Evolutionary conservation across 2,797 vertebrate genomes (phyloP), one percentile per base, ranked within the genome.

Genomic region (Pseudochaenichthys georgianus): DNA sequence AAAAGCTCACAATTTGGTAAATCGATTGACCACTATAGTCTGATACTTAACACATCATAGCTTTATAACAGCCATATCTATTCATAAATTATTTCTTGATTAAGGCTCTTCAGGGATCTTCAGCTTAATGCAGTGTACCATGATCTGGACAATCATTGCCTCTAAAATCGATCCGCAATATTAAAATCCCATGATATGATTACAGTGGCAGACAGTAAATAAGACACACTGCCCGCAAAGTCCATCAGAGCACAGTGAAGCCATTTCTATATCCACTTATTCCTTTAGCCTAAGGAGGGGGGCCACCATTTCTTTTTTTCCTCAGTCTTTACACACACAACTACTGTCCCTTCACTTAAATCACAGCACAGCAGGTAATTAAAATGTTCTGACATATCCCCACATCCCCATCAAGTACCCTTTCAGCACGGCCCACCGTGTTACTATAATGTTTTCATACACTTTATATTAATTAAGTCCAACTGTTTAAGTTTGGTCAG

Each of bases 191-290:
- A 66, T 43, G 9, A 16, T 52, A n/a, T 65, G n/a, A 75, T 73
- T 64, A 71, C 62, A 69, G 38, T n/a, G 51, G 72, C 78, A 80
- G 47, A 61, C 59, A 47, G 61, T 81, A 68, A 64, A 64, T 43
- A 66, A 72, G 55, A 82, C 54, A 7, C 45, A 52, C 31, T 66
- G 52, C 62, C 62, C 21, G 64, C 42, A 75, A 64, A 83, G 66
- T 57, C 54, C 65, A 62, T 34, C 55, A 51, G 65, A 63, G 74
- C 38, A 68, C 57, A 78, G 67, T 4, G 21, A 61, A 80, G 70
- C 31, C 13, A 61, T 73, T 75, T 58, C 64, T 77, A 50, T 70
- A 47, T 73, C 41, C 66, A 68, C 50, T 51, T 23, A 5, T 13
- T 38, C 59, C 48, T 12, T 5, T 16, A 45, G 62, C 71, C 64